Base-by-base conservation (phyloP, 2,113 vertebrate genomes). In the Callorhinus ursinus region DNA sequence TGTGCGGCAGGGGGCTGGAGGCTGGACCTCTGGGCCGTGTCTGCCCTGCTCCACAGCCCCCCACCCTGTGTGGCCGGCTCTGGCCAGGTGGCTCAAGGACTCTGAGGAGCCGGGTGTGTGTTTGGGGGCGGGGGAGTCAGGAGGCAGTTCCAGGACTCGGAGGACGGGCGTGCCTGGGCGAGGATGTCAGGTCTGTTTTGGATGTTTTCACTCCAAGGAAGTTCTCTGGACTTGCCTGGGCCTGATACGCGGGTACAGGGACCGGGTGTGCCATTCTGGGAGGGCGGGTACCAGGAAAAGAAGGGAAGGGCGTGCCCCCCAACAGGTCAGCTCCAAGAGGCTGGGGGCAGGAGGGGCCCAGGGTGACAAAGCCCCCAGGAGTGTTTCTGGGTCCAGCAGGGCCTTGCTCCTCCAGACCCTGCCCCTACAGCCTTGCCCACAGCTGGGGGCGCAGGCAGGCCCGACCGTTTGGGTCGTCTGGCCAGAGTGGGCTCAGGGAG, bases 121-220 rank as follows among this genome's bases (percentile, higher is more conserved):
- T 39, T 39, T 39, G 39, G 39, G 39, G 39, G 39, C 39, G 5
- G 31, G 28, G 39, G 14, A 1, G 42, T 16, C 18, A 1, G 39
- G 59, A 21, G 61, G 46, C 36, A 51, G 5, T 22, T 3, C 18
- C 14, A 5, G 55, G 24, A 2, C 31, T 15, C 2, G 0, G 53
- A 5, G 57, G 21, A 26, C 46, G 22, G 61, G 15, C 2, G 6
- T 18, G 24, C 42, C 63, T 36, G 26, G 53, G 26, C 0, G 0
- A 10, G 69, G 7, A 3, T 0, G 3, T 7, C 3, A 0, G 71
- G 81, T 3, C 69, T 0, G 26, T 12, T 79, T 4, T 0, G 31
- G 19, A 36, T 24, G 42, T 53, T 36, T 36, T 18, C 14, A 61
- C 10, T 10, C 42, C 19, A 0, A 61, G 63, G 33, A 11, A 3